Percentiles rank a stretch among this genome's conserved stretches.
Conservation (phyloP, 2,797 vertebrate species). For the Rhinogobio ventralis region DNA sequence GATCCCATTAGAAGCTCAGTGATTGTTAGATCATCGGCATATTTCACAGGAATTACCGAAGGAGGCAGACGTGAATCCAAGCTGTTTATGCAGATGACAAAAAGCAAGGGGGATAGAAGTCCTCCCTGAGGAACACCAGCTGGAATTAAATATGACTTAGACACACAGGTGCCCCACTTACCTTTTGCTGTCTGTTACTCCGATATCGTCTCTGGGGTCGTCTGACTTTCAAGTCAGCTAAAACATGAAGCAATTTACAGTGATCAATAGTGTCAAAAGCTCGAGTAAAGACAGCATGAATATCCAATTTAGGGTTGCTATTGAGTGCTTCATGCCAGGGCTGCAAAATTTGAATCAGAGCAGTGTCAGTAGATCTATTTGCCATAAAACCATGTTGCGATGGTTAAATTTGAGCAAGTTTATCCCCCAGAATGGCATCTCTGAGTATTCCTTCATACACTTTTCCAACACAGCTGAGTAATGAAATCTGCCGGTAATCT, state of each 20-base stretch:
- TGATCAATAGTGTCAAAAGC: conserved; percentile 18
- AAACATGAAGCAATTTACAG: not conserved
- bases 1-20: no score
- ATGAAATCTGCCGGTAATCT: not conserved
- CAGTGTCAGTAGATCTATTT: not conserved
- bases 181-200: conserved; percentile 12
- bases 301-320: not conserved
- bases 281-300: not conserved
- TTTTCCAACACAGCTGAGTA: no score
- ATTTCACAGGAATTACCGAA: not conserved
- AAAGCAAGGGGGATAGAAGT: not conserved
- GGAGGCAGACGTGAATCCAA: not conserved
- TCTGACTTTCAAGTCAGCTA: not conserved
- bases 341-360: not conserved
- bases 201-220: not conserved
- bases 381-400: not conserved
- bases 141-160: not conserved
- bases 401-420: not conserved
- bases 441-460: no score
- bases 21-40: no score
- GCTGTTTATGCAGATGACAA: not conserved
- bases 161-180: not conserved
- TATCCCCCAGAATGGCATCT: not conserved
- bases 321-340: not conserved
- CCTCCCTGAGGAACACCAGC: not conserved